Evolutionary conservation across 2,888 invertebrate species (phyloP).

Genomic region (Crematogaster levior): DNA sequence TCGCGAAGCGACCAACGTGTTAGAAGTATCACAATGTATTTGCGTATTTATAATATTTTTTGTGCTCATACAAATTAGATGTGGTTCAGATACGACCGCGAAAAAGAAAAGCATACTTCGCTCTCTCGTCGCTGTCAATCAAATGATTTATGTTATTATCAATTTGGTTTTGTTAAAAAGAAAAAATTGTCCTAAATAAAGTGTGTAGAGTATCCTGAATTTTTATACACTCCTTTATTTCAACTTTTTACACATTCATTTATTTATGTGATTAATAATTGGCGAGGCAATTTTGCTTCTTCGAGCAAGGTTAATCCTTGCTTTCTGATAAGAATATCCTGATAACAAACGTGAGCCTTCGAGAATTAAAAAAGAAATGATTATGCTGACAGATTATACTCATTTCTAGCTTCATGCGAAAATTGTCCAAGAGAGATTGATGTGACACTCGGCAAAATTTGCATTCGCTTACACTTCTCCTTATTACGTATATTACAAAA

Average conservation of each 20-base stretch:
- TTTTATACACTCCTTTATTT: neutral
- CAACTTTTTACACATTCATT: neutral
- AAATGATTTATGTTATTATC: too few species aligned
- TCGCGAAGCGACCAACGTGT: neutral
- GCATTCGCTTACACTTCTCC: neutral
- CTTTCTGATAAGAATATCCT: neutral
- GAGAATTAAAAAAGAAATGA: slow-evolving; percentile 23
- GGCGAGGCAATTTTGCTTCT: neutral
- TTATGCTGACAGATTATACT: slow-evolving; percentile 11
- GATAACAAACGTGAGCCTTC: slow-evolving; percentile 1
- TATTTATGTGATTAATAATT: slow-evolving; percentile 15
- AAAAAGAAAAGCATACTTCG: too few species aligned
- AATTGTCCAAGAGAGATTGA: slow-evolving; percentile 18
- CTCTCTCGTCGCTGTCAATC: too few species aligned
- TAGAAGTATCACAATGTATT: neutral
- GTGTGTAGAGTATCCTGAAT: neutral
- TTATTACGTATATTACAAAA: neutral
- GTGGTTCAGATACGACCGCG: too few species aligned
- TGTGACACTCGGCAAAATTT: slow-evolving; percentile 23
- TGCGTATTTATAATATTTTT: too few species aligned
- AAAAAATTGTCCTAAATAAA: too few species aligned
- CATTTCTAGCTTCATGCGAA: slow-evolving; percentile 11
- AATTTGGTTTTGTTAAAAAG: neutral
- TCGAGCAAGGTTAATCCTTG: slow-evolving; percentile 12
- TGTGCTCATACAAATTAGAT: too few species aligned